A percentile compares a stretch with the other conserved stretches of the same genome.
These are phyloP conservation scores for Gorsachius magnificus DNA, from an alignment of 2,797 vertebrate genomes.

Conservation along the genomic window DNA sequence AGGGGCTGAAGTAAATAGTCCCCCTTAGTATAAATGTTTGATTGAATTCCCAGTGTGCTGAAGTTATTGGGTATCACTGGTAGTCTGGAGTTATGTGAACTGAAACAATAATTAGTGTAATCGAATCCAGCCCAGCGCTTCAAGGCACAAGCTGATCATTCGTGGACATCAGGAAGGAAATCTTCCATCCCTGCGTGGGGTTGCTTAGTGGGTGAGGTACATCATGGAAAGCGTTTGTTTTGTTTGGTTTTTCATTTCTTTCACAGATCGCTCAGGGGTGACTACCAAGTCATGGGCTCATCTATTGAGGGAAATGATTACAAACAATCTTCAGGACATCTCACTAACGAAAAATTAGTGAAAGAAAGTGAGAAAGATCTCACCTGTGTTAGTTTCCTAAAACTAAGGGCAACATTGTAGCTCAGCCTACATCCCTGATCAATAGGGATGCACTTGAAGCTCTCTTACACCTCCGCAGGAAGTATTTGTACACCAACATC, in stretches of 20 bases:
- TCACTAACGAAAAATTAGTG: accelerated
- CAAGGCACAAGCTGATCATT: constrained; percentile 19
- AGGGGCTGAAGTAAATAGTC: constrained; percentile 70
- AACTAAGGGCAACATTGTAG: background rate
- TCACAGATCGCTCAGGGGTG: background rate
- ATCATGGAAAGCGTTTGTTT: background rate
- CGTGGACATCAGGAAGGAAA: constrained; percentile 20
- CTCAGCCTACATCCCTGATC: background rate
- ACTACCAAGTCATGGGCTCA: background rate
- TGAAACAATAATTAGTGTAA: constrained; percentile 56
- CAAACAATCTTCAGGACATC: background rate
- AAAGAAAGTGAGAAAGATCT: background rate
- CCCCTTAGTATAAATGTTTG: constrained; percentile 64
- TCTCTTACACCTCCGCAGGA: background rate
- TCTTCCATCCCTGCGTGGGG: background rate
- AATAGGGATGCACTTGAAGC: background rate
- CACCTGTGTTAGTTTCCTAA: background rate
- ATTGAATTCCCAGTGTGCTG: constrained; percentile 65
- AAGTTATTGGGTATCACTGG: constrained; percentile 53
- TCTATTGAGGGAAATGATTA: background rate
- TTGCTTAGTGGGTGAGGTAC: background rate
- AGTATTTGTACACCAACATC: background rate
- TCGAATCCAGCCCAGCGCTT: constrained; percentile 25
- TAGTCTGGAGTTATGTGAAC: constrained; percentile 51
- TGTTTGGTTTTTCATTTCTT: background rate